A percentile compares a stretch with the other conserved stretches of the same genome.
Evolutionary conservation across 2,113 vertebrate genomes (phyloP).

Genomic region (Eretmochelys imbricata): DNA sequence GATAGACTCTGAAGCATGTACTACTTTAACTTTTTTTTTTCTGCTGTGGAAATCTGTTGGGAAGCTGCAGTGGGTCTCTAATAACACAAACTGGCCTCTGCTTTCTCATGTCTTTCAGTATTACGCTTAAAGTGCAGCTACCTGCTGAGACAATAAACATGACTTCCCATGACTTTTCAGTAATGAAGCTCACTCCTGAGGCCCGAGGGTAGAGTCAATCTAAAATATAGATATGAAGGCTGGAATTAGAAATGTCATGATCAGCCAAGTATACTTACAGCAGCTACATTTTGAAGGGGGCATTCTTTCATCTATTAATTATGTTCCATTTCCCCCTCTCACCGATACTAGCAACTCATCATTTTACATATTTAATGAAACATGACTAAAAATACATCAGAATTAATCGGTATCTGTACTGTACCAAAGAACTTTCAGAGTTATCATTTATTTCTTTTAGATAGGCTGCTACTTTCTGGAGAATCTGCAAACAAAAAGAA

Average conservation of each 20-base stretch:
- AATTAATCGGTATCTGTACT: conserved; percentile 65
- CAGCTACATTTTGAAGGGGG: conserved; percentile 71
- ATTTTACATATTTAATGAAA: conserved; percentile 79
- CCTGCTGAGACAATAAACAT: conserved; percentile 76
- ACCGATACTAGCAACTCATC: conserved; percentile 70
- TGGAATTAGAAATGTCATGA: conserved; percentile 77
- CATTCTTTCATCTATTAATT: conserved; percentile 79
- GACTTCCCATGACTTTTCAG: conserved; percentile 73
- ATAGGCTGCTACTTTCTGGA: conserved; percentile 40
- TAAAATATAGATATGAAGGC: conserved; percentile 73
- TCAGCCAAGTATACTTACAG: conserved; percentile 75
- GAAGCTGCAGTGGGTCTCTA: not conserved
- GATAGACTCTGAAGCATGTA: conserved; percentile 21
- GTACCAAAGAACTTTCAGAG: conserved; percentile 55
- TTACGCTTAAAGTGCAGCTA: conserved; percentile 55
- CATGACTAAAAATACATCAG: conserved; percentile 74
- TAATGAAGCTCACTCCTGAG: conserved; percentile 69
- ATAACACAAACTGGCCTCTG: conserved; percentile 30
- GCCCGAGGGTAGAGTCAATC: conserved; percentile 71
- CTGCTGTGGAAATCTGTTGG: not conserved
- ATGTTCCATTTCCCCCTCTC: conserved; percentile 62
- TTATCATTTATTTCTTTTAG: conserved; percentile 57
- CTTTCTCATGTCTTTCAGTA: conserved; percentile 57
- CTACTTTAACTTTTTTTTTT: not conserved
- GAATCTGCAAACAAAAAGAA: conserved; percentile 66